Conservation (phyloP, 2,888 invertebrate genomes). For the Acleris emargana region DNA sequence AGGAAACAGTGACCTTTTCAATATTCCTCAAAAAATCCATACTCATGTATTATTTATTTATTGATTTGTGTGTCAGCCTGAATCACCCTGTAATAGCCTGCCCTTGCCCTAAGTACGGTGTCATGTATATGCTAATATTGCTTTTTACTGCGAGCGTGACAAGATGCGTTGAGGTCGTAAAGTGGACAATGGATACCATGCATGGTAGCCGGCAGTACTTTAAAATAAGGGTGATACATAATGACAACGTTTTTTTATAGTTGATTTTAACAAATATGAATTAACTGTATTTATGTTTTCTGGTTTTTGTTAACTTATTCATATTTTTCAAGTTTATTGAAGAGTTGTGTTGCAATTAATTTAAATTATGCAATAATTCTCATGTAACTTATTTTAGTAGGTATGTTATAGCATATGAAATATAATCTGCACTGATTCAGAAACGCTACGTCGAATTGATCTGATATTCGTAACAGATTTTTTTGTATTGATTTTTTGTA, state of each 20-base stretch:
- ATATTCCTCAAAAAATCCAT: too few species aligned
- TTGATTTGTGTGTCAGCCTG: neutral
- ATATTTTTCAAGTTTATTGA: too few species aligned
- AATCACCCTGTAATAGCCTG: neutral
- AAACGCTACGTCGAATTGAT: too few species aligned
- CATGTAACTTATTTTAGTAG: too few species aligned
- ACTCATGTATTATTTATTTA: neutral
- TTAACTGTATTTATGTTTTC: neutral
- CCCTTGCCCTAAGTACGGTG: conserved; percentile 1
- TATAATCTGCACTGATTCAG: too few species aligned
- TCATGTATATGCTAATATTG: conserved; percentile 6
- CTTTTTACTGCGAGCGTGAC: conserved; percentile 2
- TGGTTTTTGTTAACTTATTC: too few species aligned
- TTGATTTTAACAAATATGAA: neutral
- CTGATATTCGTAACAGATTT: too few species aligned
- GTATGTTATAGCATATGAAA: too few species aligned
- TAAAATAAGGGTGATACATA: neutral
- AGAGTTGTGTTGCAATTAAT: too few species aligned
- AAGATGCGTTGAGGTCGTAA: neutral
- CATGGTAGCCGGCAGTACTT: conserved; percentile 1
- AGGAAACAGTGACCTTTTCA: too few species aligned
- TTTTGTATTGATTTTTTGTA: too few species aligned
- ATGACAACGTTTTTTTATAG: neutral
- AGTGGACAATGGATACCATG: conserved; percentile 8
- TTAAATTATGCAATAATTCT: too few species aligned